A percentile compares a stretch with the other conserved stretches of the same genome.
Conservation (phyloP, 64 coral and sea anemone genomes). For the Astreopora myriophthalma region DNA sequence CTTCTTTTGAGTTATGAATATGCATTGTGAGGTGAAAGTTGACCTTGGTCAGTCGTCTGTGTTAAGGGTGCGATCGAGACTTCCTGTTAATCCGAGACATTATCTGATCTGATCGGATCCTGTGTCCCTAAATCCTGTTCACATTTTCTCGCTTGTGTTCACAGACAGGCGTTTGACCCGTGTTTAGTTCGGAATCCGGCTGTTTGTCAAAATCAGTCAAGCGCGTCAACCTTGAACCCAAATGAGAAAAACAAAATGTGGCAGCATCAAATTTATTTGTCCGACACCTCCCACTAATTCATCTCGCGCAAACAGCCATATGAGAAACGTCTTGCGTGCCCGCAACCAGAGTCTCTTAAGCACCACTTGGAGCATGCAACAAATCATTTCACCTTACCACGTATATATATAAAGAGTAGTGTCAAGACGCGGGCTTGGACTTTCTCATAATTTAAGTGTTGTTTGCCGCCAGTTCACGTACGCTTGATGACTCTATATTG, state of each 20-base stretch:
- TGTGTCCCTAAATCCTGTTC: not conserved
- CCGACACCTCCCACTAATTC: conserved; percentile 51
- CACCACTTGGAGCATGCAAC: conserved; percentile 27
- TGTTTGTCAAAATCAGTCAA: conserved; percentile 57
- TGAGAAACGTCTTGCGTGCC: conserved; percentile 30
- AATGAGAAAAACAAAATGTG: conserved; percentile 42
- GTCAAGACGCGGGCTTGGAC: not conserved
- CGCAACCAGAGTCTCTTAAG: conserved; percentile 23
- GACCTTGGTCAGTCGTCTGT: not conserved
- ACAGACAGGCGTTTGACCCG: conserved; percentile 35
- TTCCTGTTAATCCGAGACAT: not conserved
- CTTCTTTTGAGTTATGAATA: not conserved
- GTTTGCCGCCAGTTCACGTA: not conserved
- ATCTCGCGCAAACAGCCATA: not conserved
- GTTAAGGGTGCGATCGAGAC: not conserved
- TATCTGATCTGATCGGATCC: not conserved
- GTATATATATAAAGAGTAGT: not conserved
- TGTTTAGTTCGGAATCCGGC: conserved; percentile 9
- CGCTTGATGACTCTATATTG: not conserved
- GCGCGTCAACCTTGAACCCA: conserved; percentile 53
- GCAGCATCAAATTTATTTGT: conserved; percentile 47
- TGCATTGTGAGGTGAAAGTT: not conserved
- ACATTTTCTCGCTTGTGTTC: not conserved
- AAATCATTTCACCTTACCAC: not conserved
- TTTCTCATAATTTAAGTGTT: not conserved